A percentile compares a stretch with the other conserved stretches of the same genome.
phyloP scores from a whole-genome alignment of 2,113 vertebrate species.

The Bubo bubo region DNA sequence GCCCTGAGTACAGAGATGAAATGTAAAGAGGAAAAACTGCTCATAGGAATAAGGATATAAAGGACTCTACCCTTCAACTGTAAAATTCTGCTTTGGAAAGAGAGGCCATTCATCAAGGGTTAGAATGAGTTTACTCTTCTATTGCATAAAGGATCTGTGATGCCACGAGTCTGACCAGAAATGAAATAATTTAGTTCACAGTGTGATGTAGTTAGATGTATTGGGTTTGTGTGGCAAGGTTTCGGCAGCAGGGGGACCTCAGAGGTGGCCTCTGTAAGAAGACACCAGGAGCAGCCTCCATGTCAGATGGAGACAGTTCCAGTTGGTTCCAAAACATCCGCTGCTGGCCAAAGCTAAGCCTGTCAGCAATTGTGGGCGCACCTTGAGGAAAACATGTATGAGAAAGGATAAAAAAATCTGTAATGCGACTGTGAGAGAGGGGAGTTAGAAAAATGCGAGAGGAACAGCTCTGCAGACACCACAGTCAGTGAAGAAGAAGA shows the following conservation, averaged over 20 bases:
- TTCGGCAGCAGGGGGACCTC: not conserved
- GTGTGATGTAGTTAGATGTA: not conserved
- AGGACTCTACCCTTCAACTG: not conserved
- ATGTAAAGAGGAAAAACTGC: not conserved
- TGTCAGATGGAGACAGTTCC: not conserved
- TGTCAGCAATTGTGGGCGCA: fast-evolving
- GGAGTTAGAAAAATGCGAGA: not conserved
- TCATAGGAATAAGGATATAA: not conserved
- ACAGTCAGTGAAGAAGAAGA: not conserved
- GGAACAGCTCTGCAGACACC: not conserved
- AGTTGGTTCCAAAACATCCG: not conserved
- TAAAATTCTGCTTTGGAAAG: not conserved
- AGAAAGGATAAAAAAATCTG: not conserved
- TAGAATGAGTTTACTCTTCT: not conserved
- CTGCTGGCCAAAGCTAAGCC: not conserved
- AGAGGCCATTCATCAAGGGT: not conserved
- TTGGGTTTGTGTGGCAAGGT: not conserved
- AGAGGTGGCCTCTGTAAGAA: not conserved
- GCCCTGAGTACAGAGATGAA: not conserved
- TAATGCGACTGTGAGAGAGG: not conserved
- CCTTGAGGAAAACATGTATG: not conserved
- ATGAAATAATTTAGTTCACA: not conserved
- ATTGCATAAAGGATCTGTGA: not conserved
- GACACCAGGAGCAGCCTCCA: not conserved
- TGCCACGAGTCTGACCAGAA: not conserved